These are phyloP conservation scores for Caradrina clavipalpis DNA, from an alignment of 2,888 invertebrate genomes.

Conservation along the genomic window DNA sequence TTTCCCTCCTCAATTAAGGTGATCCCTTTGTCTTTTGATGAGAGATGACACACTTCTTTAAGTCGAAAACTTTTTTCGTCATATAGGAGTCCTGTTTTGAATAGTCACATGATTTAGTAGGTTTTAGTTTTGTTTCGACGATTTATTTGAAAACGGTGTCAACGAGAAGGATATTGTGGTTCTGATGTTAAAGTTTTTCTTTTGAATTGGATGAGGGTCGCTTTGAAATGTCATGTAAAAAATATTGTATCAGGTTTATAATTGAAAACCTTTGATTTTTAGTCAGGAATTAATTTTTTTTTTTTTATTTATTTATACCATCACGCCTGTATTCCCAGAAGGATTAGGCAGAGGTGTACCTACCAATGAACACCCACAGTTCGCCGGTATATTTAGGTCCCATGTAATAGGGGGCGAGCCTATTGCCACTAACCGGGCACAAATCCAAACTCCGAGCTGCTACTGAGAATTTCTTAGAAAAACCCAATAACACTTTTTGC, in stretches of 20 bases:
- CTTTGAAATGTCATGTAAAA: constrained; percentile 26
- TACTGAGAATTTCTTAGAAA: no score
- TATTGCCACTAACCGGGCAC: no score
- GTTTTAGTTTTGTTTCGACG: constrained; percentile 79
- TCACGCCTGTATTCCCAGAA: no score
- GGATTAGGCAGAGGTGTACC: no score
- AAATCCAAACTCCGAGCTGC: no score
- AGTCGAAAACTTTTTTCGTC: constrained; percentile 58
- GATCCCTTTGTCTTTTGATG: constrained; percentile 84
- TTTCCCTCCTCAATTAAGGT: constrained; percentile 87
- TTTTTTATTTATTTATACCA: no score
- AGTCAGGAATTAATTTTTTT: no score
- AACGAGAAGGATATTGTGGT: constrained; percentile 66
- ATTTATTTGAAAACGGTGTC: constrained; percentile 84
- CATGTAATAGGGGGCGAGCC: no score
- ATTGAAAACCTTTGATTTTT: constrained; percentile 40
- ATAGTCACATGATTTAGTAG: constrained; percentile 87
- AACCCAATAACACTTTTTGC: no score
- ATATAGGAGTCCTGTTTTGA: constrained; percentile 85
- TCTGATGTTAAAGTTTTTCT: no score
- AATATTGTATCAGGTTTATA: constrained; percentile 26
- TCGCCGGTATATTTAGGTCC: no score
- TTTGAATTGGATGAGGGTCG: constrained; percentile 54
- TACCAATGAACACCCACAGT: no score
- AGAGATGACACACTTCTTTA: constrained; percentile 86